Conservation (phyloP, 1,140 invertebrate genomes). For the Meloidogyne exigua region DNA sequence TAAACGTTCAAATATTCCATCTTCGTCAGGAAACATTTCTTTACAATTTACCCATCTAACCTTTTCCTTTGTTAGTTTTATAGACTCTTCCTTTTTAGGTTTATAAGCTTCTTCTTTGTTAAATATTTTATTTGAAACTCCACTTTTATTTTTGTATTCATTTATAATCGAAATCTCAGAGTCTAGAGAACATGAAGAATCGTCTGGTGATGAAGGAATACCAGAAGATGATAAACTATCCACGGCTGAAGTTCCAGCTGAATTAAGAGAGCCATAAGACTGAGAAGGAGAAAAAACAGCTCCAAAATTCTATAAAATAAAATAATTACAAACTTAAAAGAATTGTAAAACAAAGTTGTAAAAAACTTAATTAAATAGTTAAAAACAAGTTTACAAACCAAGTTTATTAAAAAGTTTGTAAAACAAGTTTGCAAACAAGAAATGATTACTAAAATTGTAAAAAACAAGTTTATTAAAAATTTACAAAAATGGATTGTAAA, state of each 20-base stretch:
- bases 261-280: neutral
- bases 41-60: slow-evolving; percentile 16
- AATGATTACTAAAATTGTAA: neutral
- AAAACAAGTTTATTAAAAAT: neutral
- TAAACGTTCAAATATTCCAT: slow-evolving; percentile 15
- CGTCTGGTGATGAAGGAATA: neutral
- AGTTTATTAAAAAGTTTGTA: neutral
- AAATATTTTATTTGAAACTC: too few species aligned
- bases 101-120: neutral
- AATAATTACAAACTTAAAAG: neutral
- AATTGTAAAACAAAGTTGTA: neutral
- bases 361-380: neutral
- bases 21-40: slow-evolving; percentile 10
- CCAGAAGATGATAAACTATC: neutral
- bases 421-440: neutral
- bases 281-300: neutral
- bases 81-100: neutral
- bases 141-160: neutral
- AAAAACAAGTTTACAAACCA: neutral
- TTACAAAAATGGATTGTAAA: neutral
- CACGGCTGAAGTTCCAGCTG: neutral
- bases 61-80: neutral
- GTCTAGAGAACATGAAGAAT: neutral
- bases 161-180: neutral
- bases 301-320: neutral